A percentile compares a stretch with the other conserved stretches of the same genome.
phyloP scores from a whole-genome alignment of 2,797 vertebrate species.

The Cuniculus paca region DNA sequence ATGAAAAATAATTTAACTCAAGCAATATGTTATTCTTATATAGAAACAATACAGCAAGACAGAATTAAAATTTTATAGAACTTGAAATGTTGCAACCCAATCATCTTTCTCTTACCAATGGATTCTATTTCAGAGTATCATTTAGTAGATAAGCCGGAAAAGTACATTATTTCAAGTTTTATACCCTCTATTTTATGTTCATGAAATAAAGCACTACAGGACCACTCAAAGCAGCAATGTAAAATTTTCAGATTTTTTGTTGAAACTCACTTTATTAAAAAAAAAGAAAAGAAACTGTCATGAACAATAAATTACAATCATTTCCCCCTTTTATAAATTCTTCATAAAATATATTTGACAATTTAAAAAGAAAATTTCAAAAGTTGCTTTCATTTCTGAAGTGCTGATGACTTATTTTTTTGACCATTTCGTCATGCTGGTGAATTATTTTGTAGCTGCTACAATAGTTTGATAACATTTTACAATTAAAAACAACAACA shows the following conservation, averaged over 20 bases:
- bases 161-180: constrained; percentile 25
- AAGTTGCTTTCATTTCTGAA: constrained; percentile 85
- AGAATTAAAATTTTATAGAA: constrained; percentile 52
- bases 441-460: constrained; percentile 88
- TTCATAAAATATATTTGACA: constrained; percentile 91
- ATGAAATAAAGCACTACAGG: neutral
- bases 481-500: constrained; percentile 82
- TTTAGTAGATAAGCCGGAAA: constrained; percentile 47
- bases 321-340: constrained; percentile 88
- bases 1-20: constrained; percentile 16
- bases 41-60: neutral
- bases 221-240: constrained; percentile 63
- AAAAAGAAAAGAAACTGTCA: constrained; percentile 82
- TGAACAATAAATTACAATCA: constrained; percentile 91
- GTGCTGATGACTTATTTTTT: constrained; percentile 86
- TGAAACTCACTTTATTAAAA: constrained; percentile 88
- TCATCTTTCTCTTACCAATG: constrained; percentile 4
- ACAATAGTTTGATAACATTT: constrained; percentile 85
- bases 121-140: constrained; percentile 27
- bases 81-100: constrained; percentile 20
- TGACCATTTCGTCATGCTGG: constrained; percentile 88
- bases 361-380: constrained; percentile 87
- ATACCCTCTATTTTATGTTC: constrained; percentile 41
- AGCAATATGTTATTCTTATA: constrained; percentile 44
- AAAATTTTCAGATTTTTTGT: constrained; percentile 78